phyloP scores from a whole-genome alignment of 1,140 invertebrate genomes.

The Brachionus rubens region DNA sequence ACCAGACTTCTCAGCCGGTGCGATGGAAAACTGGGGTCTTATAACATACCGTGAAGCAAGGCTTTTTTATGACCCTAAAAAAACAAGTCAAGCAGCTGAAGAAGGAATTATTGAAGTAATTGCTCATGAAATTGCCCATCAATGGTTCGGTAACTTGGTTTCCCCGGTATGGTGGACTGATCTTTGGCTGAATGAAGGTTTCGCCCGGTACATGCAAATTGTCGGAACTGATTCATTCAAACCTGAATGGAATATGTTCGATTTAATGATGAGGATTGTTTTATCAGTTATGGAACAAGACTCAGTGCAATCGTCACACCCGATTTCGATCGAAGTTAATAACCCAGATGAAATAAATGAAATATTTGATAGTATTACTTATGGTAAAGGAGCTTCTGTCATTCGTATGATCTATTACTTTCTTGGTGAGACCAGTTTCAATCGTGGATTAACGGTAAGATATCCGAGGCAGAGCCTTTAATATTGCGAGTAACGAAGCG shows the following conservation, averaged over 20 bases:
- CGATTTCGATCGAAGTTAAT: slow-evolving; percentile 65
- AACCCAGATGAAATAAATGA: slow-evolving; percentile 84
- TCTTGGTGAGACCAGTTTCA: slow-evolving; percentile 51
- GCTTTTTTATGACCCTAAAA: slow-evolving; percentile 20
- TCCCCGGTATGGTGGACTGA: slow-evolving; percentile 60
- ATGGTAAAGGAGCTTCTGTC: slow-evolving; percentile 73
- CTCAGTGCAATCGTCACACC: slow-evolving; percentile 59
- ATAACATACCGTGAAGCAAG: slow-evolving; percentile 31
- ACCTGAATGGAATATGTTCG: slow-evolving; percentile 51
- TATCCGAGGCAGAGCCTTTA: too few species aligned
- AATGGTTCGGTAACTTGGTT: slow-evolving; percentile 47
- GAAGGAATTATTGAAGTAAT: slow-evolving; percentile 57
- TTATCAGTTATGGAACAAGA: slow-evolving; percentile 32
- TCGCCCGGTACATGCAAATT: slow-evolving; percentile 59
- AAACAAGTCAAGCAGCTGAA: slow-evolving; percentile 44
- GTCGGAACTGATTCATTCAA: slow-evolving; percentile 56
- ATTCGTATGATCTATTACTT: slow-evolving; percentile 46
- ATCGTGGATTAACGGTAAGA: slow-evolving; percentile 59
- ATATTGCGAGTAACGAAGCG: too few species aligned
- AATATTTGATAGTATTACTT: slow-evolving; percentile 86
- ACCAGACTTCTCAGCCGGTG: slow-evolving; percentile 61
- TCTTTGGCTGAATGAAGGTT: slow-evolving; percentile 63
- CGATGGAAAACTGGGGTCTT: slow-evolving; percentile 48
- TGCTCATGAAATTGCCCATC: slow-evolving; percentile 57
- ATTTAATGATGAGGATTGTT: background rate